Base-by-base conservation (phyloP, 2,888 invertebrate species). In the Lasiommata megera region DNA sequence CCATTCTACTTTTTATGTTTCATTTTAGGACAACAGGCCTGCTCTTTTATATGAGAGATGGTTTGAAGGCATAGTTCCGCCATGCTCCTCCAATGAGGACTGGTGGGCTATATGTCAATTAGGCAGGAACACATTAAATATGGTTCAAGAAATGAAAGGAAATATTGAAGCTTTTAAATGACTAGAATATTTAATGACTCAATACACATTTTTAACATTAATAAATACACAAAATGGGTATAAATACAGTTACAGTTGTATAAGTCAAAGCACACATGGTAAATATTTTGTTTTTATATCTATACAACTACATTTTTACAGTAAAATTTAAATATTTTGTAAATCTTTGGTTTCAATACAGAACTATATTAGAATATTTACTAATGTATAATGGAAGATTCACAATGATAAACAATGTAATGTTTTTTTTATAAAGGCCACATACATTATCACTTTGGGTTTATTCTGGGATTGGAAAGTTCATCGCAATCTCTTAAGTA, bases 351-450 rank as follows among this genome's bases (percentile, higher is more conserved):
- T 61, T 51, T 61, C 47, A 44, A 56, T 53, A 54, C 28, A 54
- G 11, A 3, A 23, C n/a, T n/a, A n/a, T n/a, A 23, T 5, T 46
- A 53, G 31, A 48, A 1, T 51, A 65, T 50, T 41, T 41, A 66
- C 76, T 80, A 80, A 72, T 68, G 73, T 70, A 81, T 72, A 80
- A 80, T 85, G 80, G 80, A 82, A 84, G 80, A 79, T 72, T 73
- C 74, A 71, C 70, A 67, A 71, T 66, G 69, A 71, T 70, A 61
- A 69, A 65, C 64, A 74, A 72, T 71, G 74, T 70, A 65, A 52
- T 34, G 50, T 70, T 72, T 67, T n/a, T n/a, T 79, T 76, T 64
- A 72, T 3, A 41, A 88, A 88, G 87, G 87, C 86, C 87, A 85
- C 87, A 52, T 62, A 51, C 48, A 73, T 73, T 84, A 86, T 87